These are phyloP conservation scores for Thymelicus lineola DNA, from an alignment of 2,888 invertebrate species.

Conservation along the genomic window DNA sequence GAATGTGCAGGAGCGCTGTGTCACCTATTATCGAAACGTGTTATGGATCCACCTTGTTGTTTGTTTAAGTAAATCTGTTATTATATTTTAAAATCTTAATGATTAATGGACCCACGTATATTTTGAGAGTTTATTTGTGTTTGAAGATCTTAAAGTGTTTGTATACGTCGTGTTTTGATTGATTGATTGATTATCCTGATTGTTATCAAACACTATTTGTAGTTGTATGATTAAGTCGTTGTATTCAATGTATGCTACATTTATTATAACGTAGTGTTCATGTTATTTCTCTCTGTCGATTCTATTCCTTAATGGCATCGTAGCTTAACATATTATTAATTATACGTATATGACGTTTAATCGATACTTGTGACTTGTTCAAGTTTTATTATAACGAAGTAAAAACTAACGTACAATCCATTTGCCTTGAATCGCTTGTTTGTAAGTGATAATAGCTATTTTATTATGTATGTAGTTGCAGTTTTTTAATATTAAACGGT, in stretches of 20 bases:
- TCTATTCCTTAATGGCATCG: conserved; percentile 49
- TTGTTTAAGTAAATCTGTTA: conserved; percentile 23
- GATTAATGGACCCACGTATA: conserved; percentile 51
- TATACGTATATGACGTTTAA: conserved; percentile 16
- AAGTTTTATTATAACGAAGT: conserved; percentile 33
- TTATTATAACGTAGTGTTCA: conserved; percentile 31
- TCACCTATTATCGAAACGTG: conserved; percentile 56
- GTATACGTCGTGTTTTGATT: conserved; percentile 46
- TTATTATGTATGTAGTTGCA: conserved; percentile 40
- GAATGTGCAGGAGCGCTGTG: conserved; percentile 65
- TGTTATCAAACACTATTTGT: conserved; percentile 10
- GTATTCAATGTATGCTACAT: conserved; percentile 41
- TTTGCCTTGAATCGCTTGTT: conserved; percentile 67
- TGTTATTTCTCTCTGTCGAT: conserved; percentile 22
- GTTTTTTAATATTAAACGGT: background rate
- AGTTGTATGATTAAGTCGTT: conserved; percentile 15
- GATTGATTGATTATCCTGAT: conserved; percentile 26
- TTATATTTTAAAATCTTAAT: conserved; percentile 23
- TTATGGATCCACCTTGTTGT: conserved; percentile 53
- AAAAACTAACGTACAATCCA: conserved; percentile 56
- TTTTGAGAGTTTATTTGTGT: conserved; percentile 65
- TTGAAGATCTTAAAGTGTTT: conserved; percentile 49
- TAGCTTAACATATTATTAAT: conserved; percentile 52
- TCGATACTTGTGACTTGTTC: conserved; percentile 30
- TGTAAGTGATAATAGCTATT: conserved; percentile 46